Percentiles rank a stretch among this genome's conserved stretches.
Evolutionary conservation across 2,888 invertebrate species (phyloP).

Genomic region (Cosmia trapezina): DNA sequence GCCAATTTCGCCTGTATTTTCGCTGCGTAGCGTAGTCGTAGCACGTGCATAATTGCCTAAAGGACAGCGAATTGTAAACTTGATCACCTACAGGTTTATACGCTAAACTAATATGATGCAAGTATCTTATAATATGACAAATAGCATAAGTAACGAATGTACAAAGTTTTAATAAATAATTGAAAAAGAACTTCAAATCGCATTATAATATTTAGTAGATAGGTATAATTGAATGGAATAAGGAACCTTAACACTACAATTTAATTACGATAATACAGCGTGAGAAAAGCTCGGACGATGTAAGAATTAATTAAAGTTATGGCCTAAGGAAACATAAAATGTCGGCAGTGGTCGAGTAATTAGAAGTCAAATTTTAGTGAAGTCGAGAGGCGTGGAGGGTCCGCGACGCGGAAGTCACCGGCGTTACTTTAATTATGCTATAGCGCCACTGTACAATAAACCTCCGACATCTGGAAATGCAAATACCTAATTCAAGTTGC

Average conservation of each 20-base stretch:
- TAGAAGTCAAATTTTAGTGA: conserved; percentile 84
- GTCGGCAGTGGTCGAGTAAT: conserved; percentile 83
- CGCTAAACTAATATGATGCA: conserved; percentile 7
- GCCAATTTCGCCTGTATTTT: conserved; percentile 4
- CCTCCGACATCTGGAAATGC: conserved; percentile 28
- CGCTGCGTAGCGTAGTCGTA: conserved; percentile 30
- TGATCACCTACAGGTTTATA: conserved; percentile 1
- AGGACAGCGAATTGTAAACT: neutral
- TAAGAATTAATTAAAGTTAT: conserved; percentile 88
- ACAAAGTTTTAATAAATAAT: neutral
- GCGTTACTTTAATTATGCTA: conserved; percentile 36
- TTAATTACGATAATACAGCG: conserved; percentile 80
- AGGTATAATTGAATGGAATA: conserved; percentile 59
- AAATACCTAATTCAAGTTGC: conserved; percentile 43
- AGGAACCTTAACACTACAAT: conserved; percentile 68
- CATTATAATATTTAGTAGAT: conserved; percentile 51
- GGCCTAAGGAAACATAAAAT: conserved; percentile 87
- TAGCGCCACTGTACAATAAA: conserved; percentile 40
- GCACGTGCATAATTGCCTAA: conserved; percentile 10
- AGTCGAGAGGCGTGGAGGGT: conserved; percentile 73
- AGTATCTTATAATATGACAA: conserved; percentile 4
- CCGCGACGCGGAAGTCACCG: conserved; percentile 74
- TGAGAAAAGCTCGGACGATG: conserved; percentile 84
- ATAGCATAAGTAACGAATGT: neutral
- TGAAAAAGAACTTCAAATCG: conserved; percentile 26